Conservation (phyloP, 2,797 vertebrate species). For the Astyanax mexicanus region DNA sequence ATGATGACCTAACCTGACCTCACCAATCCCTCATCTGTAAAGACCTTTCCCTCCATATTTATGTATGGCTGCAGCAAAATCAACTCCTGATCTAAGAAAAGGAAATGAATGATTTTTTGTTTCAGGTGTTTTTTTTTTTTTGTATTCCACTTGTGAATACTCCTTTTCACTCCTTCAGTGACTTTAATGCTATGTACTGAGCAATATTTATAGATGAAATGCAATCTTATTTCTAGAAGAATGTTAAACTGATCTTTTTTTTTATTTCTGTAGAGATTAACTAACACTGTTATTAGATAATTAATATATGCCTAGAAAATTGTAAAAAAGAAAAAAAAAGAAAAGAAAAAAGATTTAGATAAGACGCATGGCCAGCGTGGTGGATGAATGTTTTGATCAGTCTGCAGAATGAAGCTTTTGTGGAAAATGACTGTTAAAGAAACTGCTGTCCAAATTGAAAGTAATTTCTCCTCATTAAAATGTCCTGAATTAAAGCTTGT, state of each 20-base stretch:
- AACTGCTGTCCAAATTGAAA: slow-evolving; percentile 6
- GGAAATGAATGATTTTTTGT: slow-evolving; percentile 18
- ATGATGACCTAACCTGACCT: slow-evolving; percentile 81
- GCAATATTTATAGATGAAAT: slow-evolving; percentile 41
- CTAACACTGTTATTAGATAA: slow-evolving; percentile 18
- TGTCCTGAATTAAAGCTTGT: slow-evolving; percentile 38
- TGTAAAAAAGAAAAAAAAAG: too few species aligned
- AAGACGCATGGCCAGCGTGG: slow-evolving; percentile 16
- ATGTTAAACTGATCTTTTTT: slow-evolving; percentile 35
- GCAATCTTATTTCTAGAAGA: slow-evolving; percentile 35
- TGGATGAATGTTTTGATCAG: slow-evolving; percentile 38
- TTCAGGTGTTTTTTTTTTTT: slow-evolving; percentile 46
- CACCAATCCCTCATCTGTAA: slow-evolving; percentile 24
- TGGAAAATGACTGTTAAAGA: background rate
- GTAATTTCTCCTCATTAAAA: slow-evolving; percentile 34
- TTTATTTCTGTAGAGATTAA: slow-evolving; percentile 20
- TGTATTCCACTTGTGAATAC: slow-evolving; percentile 28
- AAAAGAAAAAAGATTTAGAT: slow-evolving; percentile 21
- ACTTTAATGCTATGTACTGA: slow-evolving; percentile 49
- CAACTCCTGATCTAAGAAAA: slow-evolving; percentile 3
- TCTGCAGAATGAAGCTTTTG: slow-evolving; percentile 13
- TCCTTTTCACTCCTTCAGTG: slow-evolving; percentile 40
- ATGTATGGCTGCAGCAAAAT: slow-evolving; percentile 44
- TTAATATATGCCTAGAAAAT: background rate
- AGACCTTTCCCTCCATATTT: slow-evolving; percentile 40